Conservation (phyloP, 2,888 invertebrate species). For the Eurytoma adleriae region DNA sequence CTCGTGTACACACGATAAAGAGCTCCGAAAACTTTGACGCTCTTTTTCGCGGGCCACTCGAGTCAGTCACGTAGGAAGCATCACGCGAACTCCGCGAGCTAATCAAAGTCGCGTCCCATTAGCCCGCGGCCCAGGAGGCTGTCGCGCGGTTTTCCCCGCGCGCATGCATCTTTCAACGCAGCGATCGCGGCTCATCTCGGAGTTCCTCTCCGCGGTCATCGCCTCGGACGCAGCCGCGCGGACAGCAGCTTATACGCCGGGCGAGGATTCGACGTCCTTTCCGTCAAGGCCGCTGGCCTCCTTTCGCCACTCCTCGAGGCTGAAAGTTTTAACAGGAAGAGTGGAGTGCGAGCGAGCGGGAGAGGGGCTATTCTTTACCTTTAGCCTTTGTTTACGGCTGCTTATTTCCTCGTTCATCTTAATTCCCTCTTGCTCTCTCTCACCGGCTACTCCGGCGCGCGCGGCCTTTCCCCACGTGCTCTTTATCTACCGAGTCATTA, state of each 20-base stretch:
- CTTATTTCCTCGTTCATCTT: constrained; percentile 51
- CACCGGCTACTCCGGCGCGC: neutral
- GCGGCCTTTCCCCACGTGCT: neutral
- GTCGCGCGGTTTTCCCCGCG: neutral
- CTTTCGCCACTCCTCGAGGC: constrained; percentile 23
- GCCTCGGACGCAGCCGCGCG: neutral
- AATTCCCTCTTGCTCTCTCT: constrained; percentile 39
- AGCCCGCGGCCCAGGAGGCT: too few species aligned
- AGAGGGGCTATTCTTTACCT: constrained; percentile 33
- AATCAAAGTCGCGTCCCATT: too few species aligned
- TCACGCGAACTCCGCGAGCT: too few species aligned
- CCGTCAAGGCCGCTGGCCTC: neutral
- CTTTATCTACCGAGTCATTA: constrained; percentile 52
- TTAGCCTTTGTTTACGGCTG: constrained; percentile 39
- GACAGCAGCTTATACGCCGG: neutral
- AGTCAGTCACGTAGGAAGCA: too few species aligned
- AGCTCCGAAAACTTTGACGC: too few species aligned
- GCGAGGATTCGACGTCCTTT: neutral
- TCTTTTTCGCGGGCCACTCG: too few species aligned
- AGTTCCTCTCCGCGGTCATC: neutral
- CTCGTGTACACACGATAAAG: too few species aligned
- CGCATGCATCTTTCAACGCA: neutral
- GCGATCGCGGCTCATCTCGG: neutral
- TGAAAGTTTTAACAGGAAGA: constrained; percentile 40
- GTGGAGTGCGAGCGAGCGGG: neutral